Base-by-base conservation (phyloP, 2,797 vertebrate genomes). In the Pseudomugil gertrudae region DNA sequence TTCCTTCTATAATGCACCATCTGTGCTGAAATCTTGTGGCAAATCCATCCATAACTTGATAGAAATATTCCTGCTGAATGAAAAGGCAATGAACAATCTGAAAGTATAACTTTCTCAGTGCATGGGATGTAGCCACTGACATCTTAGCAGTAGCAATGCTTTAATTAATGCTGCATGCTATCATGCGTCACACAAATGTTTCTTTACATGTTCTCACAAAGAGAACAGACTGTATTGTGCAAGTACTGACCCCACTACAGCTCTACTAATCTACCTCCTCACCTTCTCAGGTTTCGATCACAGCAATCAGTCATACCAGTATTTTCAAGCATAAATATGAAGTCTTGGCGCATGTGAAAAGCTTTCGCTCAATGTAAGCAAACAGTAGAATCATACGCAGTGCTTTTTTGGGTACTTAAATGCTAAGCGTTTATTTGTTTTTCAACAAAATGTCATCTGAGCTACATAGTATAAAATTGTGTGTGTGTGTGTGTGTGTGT, bases 251-350 rank as follows among this genome's bases (percentile, higher is more conserved):
- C 59, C 77, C 61, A 56, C 30, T 54, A 2, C 76, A 74, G 26
- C 69, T 15, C 33, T 64, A 70, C 58, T 50, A 2, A 74, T 76
- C 85, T 89, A 89, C 84, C 84, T 87, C 85, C 56, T 56, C 47
- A n/a, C 60, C 23, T 1, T 65, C 75, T 84, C 71, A 75, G 65
- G 66, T 74, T n/a, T 79, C 48, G 57, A 26, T 27, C 66, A 61
- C 24, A 24, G 29, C 21, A 53, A 75, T 24, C 55, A 66, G 24
- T 69, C 11, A 21, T 53, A 48, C 62, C 40, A 57, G 10, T 4
- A 33, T 54, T 66, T 60, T 38, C 0, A 47, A 69, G 23, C 66
- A 43, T 23, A 30, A 3, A 53, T 0, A 29, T 29, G 40, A 50
- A 24, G 36, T 33, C 26, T 47, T 63, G 9, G 19, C 51, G 24